Percentiles rank a stretch among this genome's conserved stretches.
phyloP scores from a whole-genome alignment of 2,888 invertebrate species.

The Sepioteuthis lessoniana region DNA sequence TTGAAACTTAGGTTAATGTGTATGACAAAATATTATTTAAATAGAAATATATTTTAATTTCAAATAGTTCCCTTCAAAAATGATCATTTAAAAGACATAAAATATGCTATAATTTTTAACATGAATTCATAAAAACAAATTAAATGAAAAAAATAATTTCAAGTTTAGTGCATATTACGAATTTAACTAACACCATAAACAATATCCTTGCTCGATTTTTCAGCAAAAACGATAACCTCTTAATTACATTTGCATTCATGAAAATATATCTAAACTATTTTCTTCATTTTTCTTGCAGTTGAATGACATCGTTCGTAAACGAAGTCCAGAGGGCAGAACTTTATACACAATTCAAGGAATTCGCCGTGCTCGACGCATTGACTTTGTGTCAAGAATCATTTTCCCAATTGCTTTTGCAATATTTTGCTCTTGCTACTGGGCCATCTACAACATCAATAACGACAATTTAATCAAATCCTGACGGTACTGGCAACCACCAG shows the following conservation, averaged over 20 bases:
- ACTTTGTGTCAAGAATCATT: slow-evolving; percentile 57
- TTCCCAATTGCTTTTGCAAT: slow-evolving; percentile 57
- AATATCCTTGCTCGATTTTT: not conserved
- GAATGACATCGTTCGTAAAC: not conserved
- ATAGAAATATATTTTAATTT: too few relatives aligned
- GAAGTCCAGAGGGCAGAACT: not conserved
- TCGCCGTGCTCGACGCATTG: slow-evolving; percentile 54
- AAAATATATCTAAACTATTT: not conserved
- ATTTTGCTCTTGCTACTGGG: slow-evolving; percentile 58
- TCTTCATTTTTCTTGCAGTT: not conserved
- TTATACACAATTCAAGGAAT: not conserved
- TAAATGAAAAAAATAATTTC: not conserved
- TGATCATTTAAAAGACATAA: not conserved
- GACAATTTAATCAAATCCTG: not conserved
- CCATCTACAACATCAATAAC: not conserved
- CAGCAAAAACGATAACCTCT: too few relatives aligned
- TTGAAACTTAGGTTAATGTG: too few relatives aligned
- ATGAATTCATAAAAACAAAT: not conserved
- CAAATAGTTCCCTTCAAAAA: not conserved
- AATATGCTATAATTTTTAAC: not conserved
- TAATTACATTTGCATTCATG: not conserved
- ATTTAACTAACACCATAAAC: not conserved
- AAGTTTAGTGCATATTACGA: too few relatives aligned
- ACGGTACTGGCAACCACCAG: not conserved
- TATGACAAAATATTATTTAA: too few relatives aligned